Conservation (phyloP, 2,888 invertebrate genomes). For the Aplocera efformata region DNA sequence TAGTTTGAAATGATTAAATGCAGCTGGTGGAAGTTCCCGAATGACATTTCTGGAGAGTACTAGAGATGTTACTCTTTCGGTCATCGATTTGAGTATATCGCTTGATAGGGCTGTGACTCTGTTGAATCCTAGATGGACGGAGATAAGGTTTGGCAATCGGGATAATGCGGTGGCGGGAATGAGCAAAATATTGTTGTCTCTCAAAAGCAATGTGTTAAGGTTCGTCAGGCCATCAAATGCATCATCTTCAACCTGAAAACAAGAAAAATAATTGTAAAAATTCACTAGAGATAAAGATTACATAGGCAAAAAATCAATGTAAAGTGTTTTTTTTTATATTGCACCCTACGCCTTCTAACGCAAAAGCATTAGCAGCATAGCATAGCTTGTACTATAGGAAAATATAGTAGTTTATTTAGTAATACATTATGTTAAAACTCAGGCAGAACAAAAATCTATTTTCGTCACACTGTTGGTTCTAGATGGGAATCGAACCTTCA, state of each 20-base stretch:
- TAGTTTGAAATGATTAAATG: conserved; percentile 89
- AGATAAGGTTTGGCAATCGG: conserved; percentile 86
- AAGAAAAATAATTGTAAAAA: conserved; percentile 5
- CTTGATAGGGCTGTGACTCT: conserved; percentile 91
- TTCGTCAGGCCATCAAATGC: conserved; percentile 90
- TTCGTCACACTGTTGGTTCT: too few species aligned
- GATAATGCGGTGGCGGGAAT: conserved; percentile 92
- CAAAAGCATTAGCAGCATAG: too few species aligned
- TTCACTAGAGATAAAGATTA: not conserved
- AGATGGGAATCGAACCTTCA: too few species aligned
- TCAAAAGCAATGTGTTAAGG: conserved; percentile 87
- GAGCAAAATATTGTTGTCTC: conserved; percentile 92
- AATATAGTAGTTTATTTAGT: too few species aligned
- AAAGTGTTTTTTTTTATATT: too few species aligned
- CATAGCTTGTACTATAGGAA: too few species aligned
- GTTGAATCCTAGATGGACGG: conserved; percentile 91
- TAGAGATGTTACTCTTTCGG: conserved; percentile 85
- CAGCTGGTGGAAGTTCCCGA: conserved; percentile 89
- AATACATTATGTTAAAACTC: too few species aligned
- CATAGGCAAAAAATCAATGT: too few species aligned
- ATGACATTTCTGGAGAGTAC: conserved; percentile 92
- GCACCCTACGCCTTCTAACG: too few species aligned
- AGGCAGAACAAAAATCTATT: too few species aligned
- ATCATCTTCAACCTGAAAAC: conserved; percentile 89
- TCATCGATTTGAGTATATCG: conserved; percentile 87